Percentiles rank a stretch among this genome's conserved stretches.
These are phyloP conservation scores for Eristalis tenax DNA, from an alignment of 2,888 invertebrate genomes.

Conservation along the genomic window DNA sequence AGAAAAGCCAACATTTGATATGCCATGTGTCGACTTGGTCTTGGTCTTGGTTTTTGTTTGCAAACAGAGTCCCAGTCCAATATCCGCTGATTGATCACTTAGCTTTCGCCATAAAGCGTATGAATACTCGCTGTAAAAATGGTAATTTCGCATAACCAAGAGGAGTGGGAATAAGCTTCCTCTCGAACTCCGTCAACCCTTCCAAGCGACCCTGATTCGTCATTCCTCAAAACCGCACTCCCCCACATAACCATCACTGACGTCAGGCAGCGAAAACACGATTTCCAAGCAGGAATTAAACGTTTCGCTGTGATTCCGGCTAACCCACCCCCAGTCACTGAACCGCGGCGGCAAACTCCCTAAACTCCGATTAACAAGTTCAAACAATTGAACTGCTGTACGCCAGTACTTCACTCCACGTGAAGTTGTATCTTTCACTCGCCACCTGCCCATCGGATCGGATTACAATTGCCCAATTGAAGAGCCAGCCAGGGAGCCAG, in stretches of 20 bases:
- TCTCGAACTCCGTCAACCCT: too few relatives aligned
- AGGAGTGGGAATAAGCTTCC: neutral
- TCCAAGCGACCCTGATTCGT: neutral
- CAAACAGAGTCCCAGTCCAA: too few relatives aligned
- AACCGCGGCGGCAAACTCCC: constrained; percentile 7
- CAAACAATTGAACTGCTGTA: constrained; percentile 61
- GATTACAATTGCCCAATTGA: constrained; percentile 67
- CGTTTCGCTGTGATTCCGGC: constrained; percentile 54
- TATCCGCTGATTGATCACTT: too few relatives aligned
- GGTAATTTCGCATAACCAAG: neutral
- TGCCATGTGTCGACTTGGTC: too few relatives aligned
- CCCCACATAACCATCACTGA: neutral
- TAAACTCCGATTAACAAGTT: constrained; percentile 51
- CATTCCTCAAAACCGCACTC: neutral
- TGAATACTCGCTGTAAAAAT: too few relatives aligned
- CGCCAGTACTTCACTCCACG: constrained; percentile 6
- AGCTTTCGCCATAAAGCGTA: too few relatives aligned
- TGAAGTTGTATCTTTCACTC: neutral
- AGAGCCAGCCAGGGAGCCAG: constrained; percentile 35
- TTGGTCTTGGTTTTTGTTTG: too few relatives aligned
- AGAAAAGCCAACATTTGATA: too few relatives aligned
- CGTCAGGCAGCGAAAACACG: neutral
- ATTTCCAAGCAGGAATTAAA: constrained; percentile 5
- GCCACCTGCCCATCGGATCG: constrained; percentile 61
- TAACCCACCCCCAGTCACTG: constrained; percentile 21